Conservation (phyloP, 2,113 vertebrate genomes). For the Eurypyga helias region DNA sequence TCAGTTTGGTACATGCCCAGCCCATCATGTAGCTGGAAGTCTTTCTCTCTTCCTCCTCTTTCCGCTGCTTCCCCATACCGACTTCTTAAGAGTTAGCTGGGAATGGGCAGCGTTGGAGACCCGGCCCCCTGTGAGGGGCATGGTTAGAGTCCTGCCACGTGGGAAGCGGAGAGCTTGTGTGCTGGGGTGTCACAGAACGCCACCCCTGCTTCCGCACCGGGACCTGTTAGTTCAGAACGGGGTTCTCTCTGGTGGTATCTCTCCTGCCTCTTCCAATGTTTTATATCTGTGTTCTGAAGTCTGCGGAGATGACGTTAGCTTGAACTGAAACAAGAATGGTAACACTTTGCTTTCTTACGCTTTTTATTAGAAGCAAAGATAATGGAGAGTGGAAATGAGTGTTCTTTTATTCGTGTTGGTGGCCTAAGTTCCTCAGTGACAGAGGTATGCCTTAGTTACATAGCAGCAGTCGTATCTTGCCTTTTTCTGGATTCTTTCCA, state of each 20-base stretch:
- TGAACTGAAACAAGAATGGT: neutral
- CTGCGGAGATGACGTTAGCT: neutral
- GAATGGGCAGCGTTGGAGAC: neutral
- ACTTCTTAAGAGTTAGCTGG: neutral
- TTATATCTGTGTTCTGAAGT: fast-evolving
- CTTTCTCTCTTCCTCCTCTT: neutral
- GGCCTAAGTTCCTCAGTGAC: conserved; percentile 42
- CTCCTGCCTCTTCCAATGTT: neutral
- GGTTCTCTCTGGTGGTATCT: neutral
- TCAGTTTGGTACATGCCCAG: neutral
- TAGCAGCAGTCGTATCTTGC: neutral
- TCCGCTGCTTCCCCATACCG: neutral
- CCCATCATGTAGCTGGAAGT: neutral
- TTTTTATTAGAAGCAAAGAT: conserved; percentile 34
- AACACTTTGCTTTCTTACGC: neutral
- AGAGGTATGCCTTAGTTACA: conserved; percentile 60
- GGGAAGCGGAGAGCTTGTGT: neutral
- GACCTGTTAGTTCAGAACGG: neutral
- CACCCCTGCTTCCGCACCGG: neutral
- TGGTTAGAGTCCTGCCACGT: too few relatives aligned
- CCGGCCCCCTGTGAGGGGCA: neutral
- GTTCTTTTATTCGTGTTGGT: conserved; percentile 4
- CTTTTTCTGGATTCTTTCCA: neutral
- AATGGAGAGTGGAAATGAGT: neutral
- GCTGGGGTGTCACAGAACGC: too few relatives aligned